phyloP scores from a whole-genome alignment of 2,888 invertebrate species.

The Conomelus anceps region DNA sequence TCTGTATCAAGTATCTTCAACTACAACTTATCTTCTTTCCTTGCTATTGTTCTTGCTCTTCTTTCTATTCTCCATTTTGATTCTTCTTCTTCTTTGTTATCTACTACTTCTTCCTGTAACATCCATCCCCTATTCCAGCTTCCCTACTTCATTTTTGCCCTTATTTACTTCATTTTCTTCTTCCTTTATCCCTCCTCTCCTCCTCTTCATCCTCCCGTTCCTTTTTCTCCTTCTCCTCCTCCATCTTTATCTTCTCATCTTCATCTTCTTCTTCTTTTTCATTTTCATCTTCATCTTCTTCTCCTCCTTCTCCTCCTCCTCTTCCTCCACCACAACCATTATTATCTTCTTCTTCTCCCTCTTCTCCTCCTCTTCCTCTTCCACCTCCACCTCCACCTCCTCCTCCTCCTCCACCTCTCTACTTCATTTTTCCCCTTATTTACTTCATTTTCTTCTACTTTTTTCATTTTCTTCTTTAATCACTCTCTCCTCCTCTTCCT shows the following conservation, averaged over 20 bases:
- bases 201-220: background rate
- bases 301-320: too few species aligned
- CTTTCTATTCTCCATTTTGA: background rate
- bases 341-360: background rate
- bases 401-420: background rate
- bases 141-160: slow-evolving; percentile 2
- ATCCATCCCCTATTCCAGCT: background rate
- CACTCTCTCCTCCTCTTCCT: background rate
- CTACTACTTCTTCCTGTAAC: background rate
- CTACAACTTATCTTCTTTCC: background rate
- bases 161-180: too few species aligned
- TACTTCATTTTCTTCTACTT: background rate
- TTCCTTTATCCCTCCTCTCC: too few species aligned
- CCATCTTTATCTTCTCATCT: too few species aligned
- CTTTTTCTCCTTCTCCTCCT: too few species aligned
- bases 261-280: too few species aligned
- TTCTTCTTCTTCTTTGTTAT: background rate
- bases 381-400: background rate
- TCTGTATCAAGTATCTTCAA: background rate
- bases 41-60: background rate
- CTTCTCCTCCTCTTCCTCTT: background rate
- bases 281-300: too few species aligned
- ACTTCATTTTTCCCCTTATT: background rate
- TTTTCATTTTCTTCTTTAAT: background rate
- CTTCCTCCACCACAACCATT: background rate